Conservation (phyloP, 1,140 invertebrate genomes). For the Heliconius congener region DNA sequence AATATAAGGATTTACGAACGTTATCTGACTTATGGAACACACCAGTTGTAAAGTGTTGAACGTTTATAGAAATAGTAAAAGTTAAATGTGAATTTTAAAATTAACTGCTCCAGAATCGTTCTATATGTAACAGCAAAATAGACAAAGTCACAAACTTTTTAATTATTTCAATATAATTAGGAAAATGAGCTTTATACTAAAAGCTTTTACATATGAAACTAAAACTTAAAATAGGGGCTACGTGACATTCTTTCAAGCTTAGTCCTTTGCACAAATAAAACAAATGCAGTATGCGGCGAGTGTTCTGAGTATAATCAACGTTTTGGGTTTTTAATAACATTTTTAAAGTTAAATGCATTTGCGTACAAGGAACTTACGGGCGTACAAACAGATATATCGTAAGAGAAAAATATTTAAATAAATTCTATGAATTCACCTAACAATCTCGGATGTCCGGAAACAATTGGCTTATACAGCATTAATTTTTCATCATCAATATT, state of each 20-base stretch:
- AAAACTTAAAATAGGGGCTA: background rate
- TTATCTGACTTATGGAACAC: background rate
- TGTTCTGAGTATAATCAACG: slow-evolving; percentile 64
- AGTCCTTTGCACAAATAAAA: slow-evolving; percentile 64
- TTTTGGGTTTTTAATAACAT: background rate
- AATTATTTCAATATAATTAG: background rate
- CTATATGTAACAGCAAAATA: background rate
- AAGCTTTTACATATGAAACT: slow-evolving; percentile 5
- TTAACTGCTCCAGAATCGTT: background rate
- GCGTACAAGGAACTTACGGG: no score
- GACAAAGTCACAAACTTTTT: background rate
- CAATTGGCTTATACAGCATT: slow-evolving; percentile 57
- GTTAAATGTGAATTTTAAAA: background rate
- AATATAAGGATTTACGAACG: background rate
- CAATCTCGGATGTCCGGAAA: slow-evolving; percentile 51
- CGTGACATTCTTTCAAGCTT: slow-evolving; percentile 49
- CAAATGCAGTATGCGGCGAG: slow-evolving; percentile 60
- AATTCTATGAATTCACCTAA: slow-evolving; percentile 33
- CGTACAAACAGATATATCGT: background rate
- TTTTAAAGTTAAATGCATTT: background rate
- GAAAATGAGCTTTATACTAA: slow-evolving; percentile 1
- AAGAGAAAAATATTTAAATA: background rate
- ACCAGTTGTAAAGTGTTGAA: background rate
- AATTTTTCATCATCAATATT: slow-evolving; percentile 66
- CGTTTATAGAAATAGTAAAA: background rate